Base-by-base conservation (phyloP, 1,140 invertebrate genomes). In the Nasonia longicornis region DNA sequence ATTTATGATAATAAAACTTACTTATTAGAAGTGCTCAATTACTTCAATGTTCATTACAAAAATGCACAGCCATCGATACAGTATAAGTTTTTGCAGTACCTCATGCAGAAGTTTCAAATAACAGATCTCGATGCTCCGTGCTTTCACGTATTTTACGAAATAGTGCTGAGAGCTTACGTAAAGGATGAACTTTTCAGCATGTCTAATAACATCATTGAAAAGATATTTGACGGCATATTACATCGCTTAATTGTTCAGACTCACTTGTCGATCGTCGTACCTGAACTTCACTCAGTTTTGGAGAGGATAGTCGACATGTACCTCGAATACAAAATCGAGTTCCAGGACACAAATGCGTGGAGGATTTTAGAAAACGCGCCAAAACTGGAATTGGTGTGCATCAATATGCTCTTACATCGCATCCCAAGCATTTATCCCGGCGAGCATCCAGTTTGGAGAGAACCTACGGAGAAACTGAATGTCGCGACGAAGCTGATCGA, bases 301-400 rank as follows among this genome's bases (percentile, higher is more conserved):
- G 38, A 42, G 38, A 42, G 38, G 10, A 42, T 8, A 11, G 16
- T 52, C 20, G 22, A 73, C 20, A 48, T 73, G 20, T 73, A 73
- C 48, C 31, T 73, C 11, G 71, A 73, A 73, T 73, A 48, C 48
- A 73, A 45, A 14, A 73, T 73, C n/a, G 71, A 73, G 48, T 6
- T 48, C 2, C 6, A 48, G 6, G 8, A 26, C 26, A 0, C 22
- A 3, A 16, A 29, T 2, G 8, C 12, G n/a, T 73, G 71, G 71
- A 22, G 3, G 12, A 48, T 73, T 22, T 12, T 73, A 10, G 14
- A 45, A 48, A 48, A 38, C 11, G 4, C 11, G 0, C 14, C 20
- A 8, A 16, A 73, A 73, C 4, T 73, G 7, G 71, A 73, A 26
- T 2, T 73, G n/a, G 42, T 26, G 0, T 45, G 16, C n/a, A 22